Evolutionary conservation across 2,797 vertebrate species (phyloP).

Genomic region (Sebastolobus altivelis): DNA sequence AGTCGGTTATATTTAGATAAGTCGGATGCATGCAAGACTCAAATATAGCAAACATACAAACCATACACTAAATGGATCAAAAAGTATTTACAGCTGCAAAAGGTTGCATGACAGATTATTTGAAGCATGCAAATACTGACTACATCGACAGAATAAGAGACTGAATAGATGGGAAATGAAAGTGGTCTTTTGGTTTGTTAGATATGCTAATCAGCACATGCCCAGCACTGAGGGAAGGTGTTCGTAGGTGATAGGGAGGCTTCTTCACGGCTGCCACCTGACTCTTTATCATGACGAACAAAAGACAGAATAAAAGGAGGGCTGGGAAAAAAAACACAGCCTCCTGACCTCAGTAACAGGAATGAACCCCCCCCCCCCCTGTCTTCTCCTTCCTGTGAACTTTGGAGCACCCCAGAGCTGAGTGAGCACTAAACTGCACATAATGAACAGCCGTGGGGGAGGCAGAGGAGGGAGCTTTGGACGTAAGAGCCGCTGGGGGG

Average conservation of each 20-base stretch:
- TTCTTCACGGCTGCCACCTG: conserved; percentile 53
- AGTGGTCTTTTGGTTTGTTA: conserved; percentile 10
- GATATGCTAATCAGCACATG: conserved; percentile 59
- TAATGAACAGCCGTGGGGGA: conserved; percentile 46
- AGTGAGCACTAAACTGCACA: conserved; percentile 56
- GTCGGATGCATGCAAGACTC: neutral
- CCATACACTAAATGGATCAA: neutral
- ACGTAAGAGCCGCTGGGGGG: conserved; percentile 12
- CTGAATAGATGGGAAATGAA: conserved; percentile 1
- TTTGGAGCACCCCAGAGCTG: conserved; percentile 64
- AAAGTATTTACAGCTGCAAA: neutral
- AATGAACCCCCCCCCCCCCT: conserved; percentile 23
- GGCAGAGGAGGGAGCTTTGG: conserved; percentile 15
- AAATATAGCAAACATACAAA: neutral
- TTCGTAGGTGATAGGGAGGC: conserved; percentile 38
- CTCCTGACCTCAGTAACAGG: conserved; percentile 62
- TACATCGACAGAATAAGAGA: neutral
- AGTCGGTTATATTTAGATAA: neutral
- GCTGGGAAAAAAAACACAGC: conserved; percentile 52
- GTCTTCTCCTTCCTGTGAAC: conserved; percentile 67
- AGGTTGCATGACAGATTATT: neutral
- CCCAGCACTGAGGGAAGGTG: conserved; percentile 28
- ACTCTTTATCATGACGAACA: conserved; percentile 64
- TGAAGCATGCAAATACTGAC: conserved; percentile 4
- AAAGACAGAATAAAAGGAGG: conserved; percentile 39